Conservation (phyloP, 2,113 vertebrate genomes). For the Nothoprocta perdicaria region DNA sequence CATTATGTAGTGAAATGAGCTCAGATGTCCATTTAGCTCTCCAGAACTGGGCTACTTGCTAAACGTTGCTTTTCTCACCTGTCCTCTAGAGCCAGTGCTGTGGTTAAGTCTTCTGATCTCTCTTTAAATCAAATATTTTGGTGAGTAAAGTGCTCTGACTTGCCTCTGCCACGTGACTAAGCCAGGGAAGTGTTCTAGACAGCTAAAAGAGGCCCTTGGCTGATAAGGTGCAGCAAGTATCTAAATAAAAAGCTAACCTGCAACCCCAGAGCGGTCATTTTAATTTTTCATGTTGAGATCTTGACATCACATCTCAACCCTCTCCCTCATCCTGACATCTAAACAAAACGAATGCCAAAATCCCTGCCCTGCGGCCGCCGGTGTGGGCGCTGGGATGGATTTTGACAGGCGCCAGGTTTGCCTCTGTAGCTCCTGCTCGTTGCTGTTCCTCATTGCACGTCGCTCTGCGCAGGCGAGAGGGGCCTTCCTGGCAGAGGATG, state of each 20-base stretch:
- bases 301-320: not conserved
- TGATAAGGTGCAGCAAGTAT: not conserved
- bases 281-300: conserved; percentile 2
- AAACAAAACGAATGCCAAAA: not conserved
- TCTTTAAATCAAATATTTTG: conserved; percentile 23
- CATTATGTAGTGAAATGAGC: conserved; percentile 64
- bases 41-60: conserved; percentile 26
- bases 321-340: not conserved
- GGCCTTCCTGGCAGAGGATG: not conserved
- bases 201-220: not conserved
- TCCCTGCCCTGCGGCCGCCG: not conserved
- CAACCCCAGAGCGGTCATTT: not conserved
- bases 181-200: not conserved
- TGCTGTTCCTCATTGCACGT: not conserved
- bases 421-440: not conserved
- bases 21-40: conserved; percentile 57
- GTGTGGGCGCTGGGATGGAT: not conserved
- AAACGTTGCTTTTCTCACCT: conserved; percentile 23
- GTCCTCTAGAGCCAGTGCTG: not conserved
- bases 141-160: not conserved
- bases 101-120: not conserved
- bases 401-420: not conserved
- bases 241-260: not conserved
- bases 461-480: not conserved
- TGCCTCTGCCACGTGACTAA: not conserved